These are phyloP conservation scores for Heliconius hermathena DNA, from an alignment of 1,140 invertebrate species.

Conservation along the genomic window DNA sequence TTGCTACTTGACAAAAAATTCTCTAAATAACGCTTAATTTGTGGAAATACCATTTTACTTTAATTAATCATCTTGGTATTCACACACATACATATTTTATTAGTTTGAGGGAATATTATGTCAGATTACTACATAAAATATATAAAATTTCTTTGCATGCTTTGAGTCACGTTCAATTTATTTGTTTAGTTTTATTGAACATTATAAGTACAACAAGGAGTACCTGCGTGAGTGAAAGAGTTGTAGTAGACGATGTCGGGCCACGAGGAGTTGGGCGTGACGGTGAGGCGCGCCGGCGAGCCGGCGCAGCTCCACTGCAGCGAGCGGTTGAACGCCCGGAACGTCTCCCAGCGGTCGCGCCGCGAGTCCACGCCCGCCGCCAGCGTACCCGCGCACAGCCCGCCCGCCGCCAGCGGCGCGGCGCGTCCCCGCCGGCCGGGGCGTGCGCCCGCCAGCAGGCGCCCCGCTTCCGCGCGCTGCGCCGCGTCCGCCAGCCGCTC, in stretches of 20 bases:
- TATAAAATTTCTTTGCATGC: too few relatives aligned
- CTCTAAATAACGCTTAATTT: too few relatives aligned
- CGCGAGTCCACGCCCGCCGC: conserved; percentile 85
- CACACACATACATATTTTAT: too few relatives aligned
- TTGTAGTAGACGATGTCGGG: conserved; percentile 97
- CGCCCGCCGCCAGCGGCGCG: conserved; percentile 80
- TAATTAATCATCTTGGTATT: too few relatives aligned
- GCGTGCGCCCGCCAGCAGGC: background rate
- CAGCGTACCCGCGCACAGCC: conserved; percentile 89
- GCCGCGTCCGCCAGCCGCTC: conserved; percentile 88
- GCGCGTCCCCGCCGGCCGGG: background rate
- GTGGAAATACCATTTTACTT: too few relatives aligned
- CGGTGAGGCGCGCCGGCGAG: conserved; percentile 87
- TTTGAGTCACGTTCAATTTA: too few relatives aligned
- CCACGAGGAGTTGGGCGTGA: conserved; percentile 95
- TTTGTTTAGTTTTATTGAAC: too few relatives aligned
- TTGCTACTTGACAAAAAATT: too few relatives aligned
- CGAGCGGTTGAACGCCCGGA: conserved; percentile 92
- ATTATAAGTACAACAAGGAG: background rate
- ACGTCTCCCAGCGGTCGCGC: conserved; percentile 87
- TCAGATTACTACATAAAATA: too few relatives aligned
- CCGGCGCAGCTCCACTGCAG: conserved; percentile 87
- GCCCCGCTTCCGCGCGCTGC: conserved; percentile 77
- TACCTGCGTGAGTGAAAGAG: conserved; percentile 91
- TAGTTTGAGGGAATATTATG: too few relatives aligned